Base-by-base conservation (phyloP, 1,140 invertebrate species). In the Anthonomus grandis region DNA sequence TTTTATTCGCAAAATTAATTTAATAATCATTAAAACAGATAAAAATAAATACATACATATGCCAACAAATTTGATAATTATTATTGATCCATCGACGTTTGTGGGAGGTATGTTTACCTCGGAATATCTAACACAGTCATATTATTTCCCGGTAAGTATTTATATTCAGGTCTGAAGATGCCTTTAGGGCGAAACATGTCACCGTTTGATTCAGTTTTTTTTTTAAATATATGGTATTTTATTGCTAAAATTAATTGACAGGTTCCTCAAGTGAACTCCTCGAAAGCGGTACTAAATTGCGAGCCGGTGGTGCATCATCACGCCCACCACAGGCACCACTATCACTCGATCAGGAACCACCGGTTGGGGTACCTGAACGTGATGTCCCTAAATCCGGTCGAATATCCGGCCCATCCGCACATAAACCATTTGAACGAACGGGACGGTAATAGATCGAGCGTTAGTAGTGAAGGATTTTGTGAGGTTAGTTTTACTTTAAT, bases 401-500 rank as follows among this genome's bases (percentile, higher is more conserved):
- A 70, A 23, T 67, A 65, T 41, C 57, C 62, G 4, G 55, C 63
- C 5, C 63, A 62, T 37, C 51, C 62, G 3, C 64, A 63, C 49
- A 42, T 56, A 1, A 41, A 31, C 5, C 62, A 60, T 45, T 38
- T 64, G 10, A 60, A 60, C 25, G 56, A 59, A 15, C 39, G 71
- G 12, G 90, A 92, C 71, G 91, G 90, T 5, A 95, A 93, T 75
- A 81, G 92, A 38, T 95, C 92, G 47, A 95, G 91, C 70, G 87
- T 93, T 15, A 94, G 91, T 62, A 95, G 91, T 63, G 93, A 97
- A 77, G 93, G 93, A 25, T 97, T 97, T 71, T 96, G 93, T 75
- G 69, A 70, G 49, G 60, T 61, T 31, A 56, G 2, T 4, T 19
- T 37, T 13, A 15, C 22, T 48, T n/a, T n/a, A n/a, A n/a, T n/a